These are phyloP conservation scores for Pempheris klunzingeri DNA, from an alignment of 2,797 vertebrate genomes.

Conservation along the genomic window DNA sequence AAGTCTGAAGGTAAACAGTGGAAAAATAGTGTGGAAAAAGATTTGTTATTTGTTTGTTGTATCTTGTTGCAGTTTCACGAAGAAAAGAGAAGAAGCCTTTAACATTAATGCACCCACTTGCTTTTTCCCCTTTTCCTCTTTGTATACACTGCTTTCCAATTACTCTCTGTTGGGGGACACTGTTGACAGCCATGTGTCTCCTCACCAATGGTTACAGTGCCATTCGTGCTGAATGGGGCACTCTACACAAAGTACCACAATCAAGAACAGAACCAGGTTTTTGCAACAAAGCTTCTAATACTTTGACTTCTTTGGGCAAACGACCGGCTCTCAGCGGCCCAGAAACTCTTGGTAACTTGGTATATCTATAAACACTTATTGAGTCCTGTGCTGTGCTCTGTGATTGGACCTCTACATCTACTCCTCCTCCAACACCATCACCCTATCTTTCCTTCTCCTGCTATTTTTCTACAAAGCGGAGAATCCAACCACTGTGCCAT, in stretches of 20 bases:
- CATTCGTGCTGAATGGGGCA: neutral
- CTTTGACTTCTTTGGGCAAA: neutral
- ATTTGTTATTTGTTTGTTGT: conserved; percentile 4
- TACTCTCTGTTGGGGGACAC: neutral
- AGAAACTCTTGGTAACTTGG: neutral
- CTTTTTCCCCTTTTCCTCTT: neutral
- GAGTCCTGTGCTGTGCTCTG: neutral
- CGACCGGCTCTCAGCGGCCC: neutral
- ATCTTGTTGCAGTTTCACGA: conserved; percentile 23
- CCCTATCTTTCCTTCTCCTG: neutral
- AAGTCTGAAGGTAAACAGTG: neutral
- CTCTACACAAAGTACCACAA: neutral
- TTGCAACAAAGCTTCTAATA: conserved; percentile 15
- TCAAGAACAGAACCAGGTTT: neutral
- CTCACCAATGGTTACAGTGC: neutral
- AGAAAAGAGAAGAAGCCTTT: neutral
- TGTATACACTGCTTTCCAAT: neutral
- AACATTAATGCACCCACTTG: neutral
- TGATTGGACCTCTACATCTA: conserved; percentile 4
- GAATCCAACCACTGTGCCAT: conserved; percentile 21
- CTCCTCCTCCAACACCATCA: neutral
- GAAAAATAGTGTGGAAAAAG: neutral
- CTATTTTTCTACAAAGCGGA: conserved; percentile 13
- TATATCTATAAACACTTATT: neutral
- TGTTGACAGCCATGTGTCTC: neutral